A percentile compares a stretch with the other conserved stretches of the same genome.
phyloP scores from a whole-genome alignment of 2,113 vertebrate species.

The Saguinus imperator region DNA sequence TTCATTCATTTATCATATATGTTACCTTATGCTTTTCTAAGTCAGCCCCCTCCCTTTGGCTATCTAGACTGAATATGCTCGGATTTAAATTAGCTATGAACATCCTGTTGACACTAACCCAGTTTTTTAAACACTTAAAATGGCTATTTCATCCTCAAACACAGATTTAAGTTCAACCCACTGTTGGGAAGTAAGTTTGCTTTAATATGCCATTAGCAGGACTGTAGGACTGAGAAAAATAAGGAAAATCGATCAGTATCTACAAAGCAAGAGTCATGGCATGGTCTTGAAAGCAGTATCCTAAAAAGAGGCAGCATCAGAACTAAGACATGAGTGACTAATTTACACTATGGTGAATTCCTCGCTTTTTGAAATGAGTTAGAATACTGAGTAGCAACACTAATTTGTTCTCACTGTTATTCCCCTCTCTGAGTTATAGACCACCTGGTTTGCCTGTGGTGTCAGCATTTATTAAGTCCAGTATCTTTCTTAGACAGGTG shows the following conservation, averaged over 20 bases:
- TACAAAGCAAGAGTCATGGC: neutral
- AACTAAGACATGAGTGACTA: neutral
- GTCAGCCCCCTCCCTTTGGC: neutral
- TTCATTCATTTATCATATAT: neutral
- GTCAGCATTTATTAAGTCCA: neutral
- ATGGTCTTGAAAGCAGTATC: neutral
- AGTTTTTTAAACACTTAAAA: neutral
- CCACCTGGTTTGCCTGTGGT: neutral
- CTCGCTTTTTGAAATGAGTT: neutral
- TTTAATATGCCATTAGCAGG: neutral
- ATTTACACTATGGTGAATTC: neutral
- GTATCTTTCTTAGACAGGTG: neutral
- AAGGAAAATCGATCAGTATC: neutral
- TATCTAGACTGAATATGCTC: neutral
- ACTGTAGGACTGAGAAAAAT: neutral
- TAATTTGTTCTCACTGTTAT: neutral
- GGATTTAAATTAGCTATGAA: neutral
- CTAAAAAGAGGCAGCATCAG: neutral
- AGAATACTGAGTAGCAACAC: neutral
- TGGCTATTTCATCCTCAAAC: neutral
- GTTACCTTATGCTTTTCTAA: neutral
- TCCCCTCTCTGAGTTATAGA: neutral
- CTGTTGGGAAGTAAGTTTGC: neutral
- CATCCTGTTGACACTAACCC: fast-evolving
- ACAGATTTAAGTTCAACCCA: neutral